Evolutionary conservation across 2,797 vertebrate species (phyloP).

Genomic region (Sylvia borin): DNA sequence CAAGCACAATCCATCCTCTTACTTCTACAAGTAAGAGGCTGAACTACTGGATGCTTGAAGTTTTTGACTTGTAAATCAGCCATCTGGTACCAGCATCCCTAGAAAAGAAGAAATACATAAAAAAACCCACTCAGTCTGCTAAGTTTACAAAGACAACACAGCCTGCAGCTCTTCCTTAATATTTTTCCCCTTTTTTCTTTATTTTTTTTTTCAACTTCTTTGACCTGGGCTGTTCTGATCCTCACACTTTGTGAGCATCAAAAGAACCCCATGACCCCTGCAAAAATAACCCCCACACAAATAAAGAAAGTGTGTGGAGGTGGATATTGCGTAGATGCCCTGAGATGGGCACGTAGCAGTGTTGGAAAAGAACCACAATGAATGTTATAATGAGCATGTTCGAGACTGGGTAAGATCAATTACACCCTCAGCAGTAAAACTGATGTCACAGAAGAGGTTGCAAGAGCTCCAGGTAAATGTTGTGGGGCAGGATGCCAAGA

Average conservation of each 20-base stretch:
- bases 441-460: not conserved
- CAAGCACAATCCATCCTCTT: not conserved
- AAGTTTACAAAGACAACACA: not conserved
- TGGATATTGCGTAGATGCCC: not conserved
- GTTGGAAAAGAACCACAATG: not conserved
- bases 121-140: not conserved
- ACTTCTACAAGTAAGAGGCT: not conserved
- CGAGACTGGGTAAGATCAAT: not conserved
- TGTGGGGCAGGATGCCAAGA: not conserved
- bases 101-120: not conserved
- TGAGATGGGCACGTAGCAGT: not conserved
- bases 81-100: not conserved
- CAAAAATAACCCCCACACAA: not conserved
- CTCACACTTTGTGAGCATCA: not conserved
- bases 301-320: not conserved
- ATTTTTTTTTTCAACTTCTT: not conserved
- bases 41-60: not conserved
- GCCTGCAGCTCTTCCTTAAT: not conserved
- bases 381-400: not conserved
- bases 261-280: not conserved
- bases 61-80: slow-evolving; percentile 39
- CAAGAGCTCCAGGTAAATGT: slow-evolving; percentile 3
- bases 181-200: not conserved
- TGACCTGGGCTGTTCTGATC: not conserved
- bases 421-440: not conserved